Evolutionary conservation across 2,888 invertebrate species (phyloP), one percentile per base, ranked within the genome.

Genomic region (Luperina nickerlii): DNA sequence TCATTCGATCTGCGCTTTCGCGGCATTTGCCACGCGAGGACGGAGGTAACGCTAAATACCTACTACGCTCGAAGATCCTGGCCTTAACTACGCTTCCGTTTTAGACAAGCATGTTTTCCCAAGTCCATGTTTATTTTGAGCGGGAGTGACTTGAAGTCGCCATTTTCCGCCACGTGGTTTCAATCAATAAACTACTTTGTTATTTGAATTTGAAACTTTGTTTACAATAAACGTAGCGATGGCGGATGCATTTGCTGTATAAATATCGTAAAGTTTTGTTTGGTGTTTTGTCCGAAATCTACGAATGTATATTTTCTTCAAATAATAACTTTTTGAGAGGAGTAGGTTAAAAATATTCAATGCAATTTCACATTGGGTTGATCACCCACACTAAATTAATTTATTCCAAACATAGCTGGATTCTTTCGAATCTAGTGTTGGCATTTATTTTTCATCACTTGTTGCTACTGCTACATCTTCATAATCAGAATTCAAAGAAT

Each of bases 71-170:
- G n/a, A n/a, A n/a, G n/a, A n/a, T n/a, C n/a, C n/a, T n/a, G n/a
- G n/a, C n/a, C n/a, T n/a, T n/a, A 60, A 63, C 57, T 69, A 80
- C 72, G 68, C 57, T 78, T 77, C 67, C 24, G 54, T 66, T 51
- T 69, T 75, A 82, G 76, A 90, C 86, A 89, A 91, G 87, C 88
- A 88, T 91, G 91, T 92, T 91, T 90, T 89, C 72, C 63, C 24
- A 74, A 73, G 18, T 69, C 48, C n/a, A 66, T 75, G 62, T 80
- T 84, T 83, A 79, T 82, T 84, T 83, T 74, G 74, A 84, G 82
- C 80, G 67, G 42, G 38, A 57, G 67, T 51, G n/a, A 8, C 20
- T 24, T 3, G 71, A 78, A 71, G 48, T 79, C 51, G 75, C 62
- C 45, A 72, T 79, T 81, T 78, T 82, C 67, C 20, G 63, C 69